Base-by-base conservation (phyloP, 2,113 vertebrate species). In the Rhizomys pruinosus region DNA sequence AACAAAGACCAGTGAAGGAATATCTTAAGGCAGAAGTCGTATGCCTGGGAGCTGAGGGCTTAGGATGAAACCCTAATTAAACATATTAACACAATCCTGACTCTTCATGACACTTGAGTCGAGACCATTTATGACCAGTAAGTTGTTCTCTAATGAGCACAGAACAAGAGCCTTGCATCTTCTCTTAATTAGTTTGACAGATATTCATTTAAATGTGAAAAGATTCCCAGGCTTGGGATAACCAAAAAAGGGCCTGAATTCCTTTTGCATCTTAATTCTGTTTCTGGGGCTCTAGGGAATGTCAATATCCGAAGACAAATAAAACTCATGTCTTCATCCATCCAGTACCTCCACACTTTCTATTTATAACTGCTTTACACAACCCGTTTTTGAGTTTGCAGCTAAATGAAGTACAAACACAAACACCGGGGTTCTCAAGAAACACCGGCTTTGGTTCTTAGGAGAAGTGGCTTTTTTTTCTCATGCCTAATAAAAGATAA, bases 151-250 rank as follows among this genome's bases (percentile, higher is more conserved):
- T 98, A 98, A 98, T 97, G 98, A 98, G 98, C 94, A 82, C 90
- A 94, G 96, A 98, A 98, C 95, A 93, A 97, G 97, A 96, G 94
- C 92, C 63, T 97, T 97, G 96, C 96, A 97, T 97, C 98, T 97
- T 97, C 98, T 96, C 97, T 97, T 98, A 98, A 98, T 98, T 98
- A 98, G 98, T 98, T 98, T 98, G 98, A 98, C 98, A 98, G 98
- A 98, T 98, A 98, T 97, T 98, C 96, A 98, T 98, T 98, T 98
- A 97, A 98, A 98, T 98, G 96, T 97, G 97, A 98, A 98, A 98
- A 98, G 98, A 94, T 97, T 97, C 97, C 87, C 97, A 74, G 97
- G 96, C 98, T 96, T 95, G n/a, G 88, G 89, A 94, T 93, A 96
- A 96, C 96, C 93, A 97, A 95, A 95, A 73, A 94, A 82, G 88